phyloP scores from a whole-genome alignment of 2,797 vertebrate genomes.

The Pyrocephalus nanus region DNA sequence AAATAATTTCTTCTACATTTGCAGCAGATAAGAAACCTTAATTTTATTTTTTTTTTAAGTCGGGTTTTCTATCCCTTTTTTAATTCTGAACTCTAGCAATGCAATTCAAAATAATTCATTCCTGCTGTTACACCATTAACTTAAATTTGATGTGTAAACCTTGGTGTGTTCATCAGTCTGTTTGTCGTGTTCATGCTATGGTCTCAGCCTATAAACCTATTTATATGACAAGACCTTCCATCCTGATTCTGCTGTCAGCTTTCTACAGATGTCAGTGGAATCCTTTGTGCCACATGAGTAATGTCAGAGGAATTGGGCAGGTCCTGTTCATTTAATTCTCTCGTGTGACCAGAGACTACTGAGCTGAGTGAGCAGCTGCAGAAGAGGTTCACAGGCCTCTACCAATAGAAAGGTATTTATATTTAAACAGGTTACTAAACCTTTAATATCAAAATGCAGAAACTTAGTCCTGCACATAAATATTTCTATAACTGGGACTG shows the following conservation, averaged over 20 bases:
- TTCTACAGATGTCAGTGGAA: conserved; percentile 8
- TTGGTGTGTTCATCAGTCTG: not conserved
- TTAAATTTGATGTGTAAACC: not conserved
- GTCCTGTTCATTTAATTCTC: not conserved
- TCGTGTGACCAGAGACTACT: not conserved
- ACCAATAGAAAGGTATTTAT: not conserved
- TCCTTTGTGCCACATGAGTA: not conserved
- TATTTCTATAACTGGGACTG: not conserved
- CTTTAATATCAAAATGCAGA: conserved; percentile 20
- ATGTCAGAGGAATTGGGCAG: not conserved
- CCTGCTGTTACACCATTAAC: not conserved
- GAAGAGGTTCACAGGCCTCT: not conserved
- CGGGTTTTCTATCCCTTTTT: not conserved
- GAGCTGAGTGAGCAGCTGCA: not conserved
- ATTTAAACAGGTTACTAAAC: conserved; percentile 20
- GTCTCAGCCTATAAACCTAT: not conserved
- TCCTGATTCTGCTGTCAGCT: not conserved
- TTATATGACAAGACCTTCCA: not conserved
- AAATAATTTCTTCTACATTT: conserved; percentile 48
- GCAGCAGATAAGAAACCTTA: not conserved
- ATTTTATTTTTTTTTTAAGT: not conserved
- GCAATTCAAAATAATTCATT: not conserved
- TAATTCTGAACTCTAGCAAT: not conserved
- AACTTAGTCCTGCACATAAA: not conserved
- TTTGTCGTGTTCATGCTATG: not conserved